Percentiles rank a stretch among this genome's conserved stretches.
Conservation (phyloP, 2,113 vertebrate genomes). For the Toxotes chatareus region DNA sequence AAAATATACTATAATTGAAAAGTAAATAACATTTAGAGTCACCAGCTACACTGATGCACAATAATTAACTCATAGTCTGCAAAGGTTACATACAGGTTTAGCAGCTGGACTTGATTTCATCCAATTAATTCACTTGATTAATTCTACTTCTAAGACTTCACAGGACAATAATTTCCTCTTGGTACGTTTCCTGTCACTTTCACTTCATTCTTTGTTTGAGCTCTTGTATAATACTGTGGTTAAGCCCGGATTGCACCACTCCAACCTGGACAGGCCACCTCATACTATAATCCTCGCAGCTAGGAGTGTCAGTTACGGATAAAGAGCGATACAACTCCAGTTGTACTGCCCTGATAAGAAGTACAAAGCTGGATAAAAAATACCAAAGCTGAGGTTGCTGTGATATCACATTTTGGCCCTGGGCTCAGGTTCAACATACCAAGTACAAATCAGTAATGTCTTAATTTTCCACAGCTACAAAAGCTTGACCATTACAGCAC, state of each 20-base stretch:
- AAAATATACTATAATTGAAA: background rate
- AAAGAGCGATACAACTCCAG: background rate
- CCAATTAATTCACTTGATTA: background rate
- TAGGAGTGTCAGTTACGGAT: slow-evolving; percentile 13
- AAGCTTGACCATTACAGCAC: background rate
- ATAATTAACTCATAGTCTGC: too few relatives aligned
- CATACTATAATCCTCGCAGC: slow-evolving; percentile 20
- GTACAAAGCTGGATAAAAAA: background rate
- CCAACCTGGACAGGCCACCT: slow-evolving; percentile 26
- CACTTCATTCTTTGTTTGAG: slow-evolving; percentile 23
- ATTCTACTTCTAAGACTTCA: background rate
- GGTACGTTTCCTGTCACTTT: background rate
- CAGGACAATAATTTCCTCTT: background rate
- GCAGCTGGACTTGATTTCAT: background rate
- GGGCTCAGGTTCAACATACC: background rate
- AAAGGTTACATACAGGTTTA: background rate
- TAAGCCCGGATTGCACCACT: slow-evolving; percentile 40
- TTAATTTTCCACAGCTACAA: background rate
- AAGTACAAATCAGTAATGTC: background rate
- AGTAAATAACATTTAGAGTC: background rate
- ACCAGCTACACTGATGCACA: background rate
- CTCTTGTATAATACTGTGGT: slow-evolving; percentile 19
- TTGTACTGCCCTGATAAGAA: background rate
- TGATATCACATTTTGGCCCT: background rate
- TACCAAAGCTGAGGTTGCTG: background rate